Base-by-base conservation (phyloP, 2,797 vertebrate species). In the Tenualosa thibaudeaui region DNA sequence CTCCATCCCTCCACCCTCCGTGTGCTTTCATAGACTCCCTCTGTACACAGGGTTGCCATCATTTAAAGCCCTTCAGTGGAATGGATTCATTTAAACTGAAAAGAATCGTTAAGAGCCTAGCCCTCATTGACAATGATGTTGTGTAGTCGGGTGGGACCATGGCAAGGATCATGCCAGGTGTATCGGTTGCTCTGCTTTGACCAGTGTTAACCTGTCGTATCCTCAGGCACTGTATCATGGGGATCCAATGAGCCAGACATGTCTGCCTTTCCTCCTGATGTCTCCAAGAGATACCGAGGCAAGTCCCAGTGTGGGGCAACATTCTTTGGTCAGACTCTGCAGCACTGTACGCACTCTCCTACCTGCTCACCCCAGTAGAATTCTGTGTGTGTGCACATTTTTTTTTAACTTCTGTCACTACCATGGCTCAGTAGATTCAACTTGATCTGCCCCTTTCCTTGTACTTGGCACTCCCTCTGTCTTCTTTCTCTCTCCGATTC, bases 211-310 rank as follows among this genome's bases (percentile, higher is more conserved):
- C 58, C 58, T 62, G 2, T 0, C 22, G 58, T 24, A 9, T 7
- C 22, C 22, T 24, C 58, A 5, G 56, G 56, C 56, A 22, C 56
- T 58, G 3, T 13, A 54, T 62, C n/a, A 24, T 5, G 3, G n/a
- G 58, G 58, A n/a, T 62, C 37, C 71, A 22, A 5, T 8, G 40
- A n/a, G 71, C 71, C 71, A 78, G 71, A 71, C 65, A 37, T 37
- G 19, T 31, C 12, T 50, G 40, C 3, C 51, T 24, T 6, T 62
- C 49, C 26, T 19, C 81, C 17, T 82, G 78, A 50, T 68, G 58
- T 85, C 84, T 85, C 78, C 5, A 9, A n/a, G 26, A 65, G 78
- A 85, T 37, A 81, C 78, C n/a, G 31, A 49, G 56, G n/a, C 82
- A 46, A 43, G 68, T 19, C 68, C 37, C 68, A 9, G 50, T 78